Percentiles rank a stretch among this genome's conserved stretches.
Conservation (phyloP, 2,888 invertebrate species). For the Drosophila robusta region DNA sequence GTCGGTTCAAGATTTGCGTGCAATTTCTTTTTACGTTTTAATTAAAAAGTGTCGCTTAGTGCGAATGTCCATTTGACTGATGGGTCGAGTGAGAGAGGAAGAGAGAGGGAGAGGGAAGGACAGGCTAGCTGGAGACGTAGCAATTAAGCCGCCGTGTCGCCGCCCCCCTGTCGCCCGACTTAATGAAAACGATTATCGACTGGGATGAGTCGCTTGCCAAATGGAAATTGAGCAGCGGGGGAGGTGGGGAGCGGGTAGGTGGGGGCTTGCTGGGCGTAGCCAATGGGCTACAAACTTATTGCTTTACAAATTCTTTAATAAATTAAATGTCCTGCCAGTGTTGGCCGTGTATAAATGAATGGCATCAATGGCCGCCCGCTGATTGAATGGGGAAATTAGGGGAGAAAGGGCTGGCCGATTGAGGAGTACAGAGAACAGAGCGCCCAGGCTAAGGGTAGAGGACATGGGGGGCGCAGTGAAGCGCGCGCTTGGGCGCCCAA, state of each 20-base stretch:
- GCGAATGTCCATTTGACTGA: slow-evolving; percentile 75
- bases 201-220: slow-evolving; percentile 32
- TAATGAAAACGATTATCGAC: slow-evolving; percentile 79
- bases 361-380: slow-evolving; percentile 50
- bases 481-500: slow-evolving; percentile 47
- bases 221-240: slow-evolving; percentile 26
- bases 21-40: slow-evolving; percentile 68
- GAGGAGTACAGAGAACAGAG: not conserved
- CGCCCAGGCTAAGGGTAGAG: slow-evolving; percentile 1
- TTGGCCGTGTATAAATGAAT: slow-evolving; percentile 42
- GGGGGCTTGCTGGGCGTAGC: slow-evolving; percentile 28
- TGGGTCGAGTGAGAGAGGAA: slow-evolving; percentile 22
- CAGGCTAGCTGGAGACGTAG: slow-evolving; percentile 23
- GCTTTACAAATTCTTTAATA: slow-evolving; percentile 80
- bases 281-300: slow-evolving; percentile 67
- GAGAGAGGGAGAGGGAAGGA: not conserved
- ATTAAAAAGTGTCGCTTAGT: slow-evolving; percentile 80
- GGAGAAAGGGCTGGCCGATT: slow-evolving; percentile 12
- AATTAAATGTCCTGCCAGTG: slow-evolving; percentile 71
- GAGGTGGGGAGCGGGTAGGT: too few relatives aligned
- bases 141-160: slow-evolving; percentile 68
- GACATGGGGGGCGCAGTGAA: slow-evolving; percentile 1
- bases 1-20: slow-evolving; percentile 54
- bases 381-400: slow-evolving; percentile 33
- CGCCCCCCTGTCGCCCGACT: slow-evolving; percentile 54